Percentiles rank a stretch among this genome's conserved stretches.
phyloP scores from a whole-genome alignment of 2,797 vertebrate genomes.

The Brachyalestes nurse region DNA sequence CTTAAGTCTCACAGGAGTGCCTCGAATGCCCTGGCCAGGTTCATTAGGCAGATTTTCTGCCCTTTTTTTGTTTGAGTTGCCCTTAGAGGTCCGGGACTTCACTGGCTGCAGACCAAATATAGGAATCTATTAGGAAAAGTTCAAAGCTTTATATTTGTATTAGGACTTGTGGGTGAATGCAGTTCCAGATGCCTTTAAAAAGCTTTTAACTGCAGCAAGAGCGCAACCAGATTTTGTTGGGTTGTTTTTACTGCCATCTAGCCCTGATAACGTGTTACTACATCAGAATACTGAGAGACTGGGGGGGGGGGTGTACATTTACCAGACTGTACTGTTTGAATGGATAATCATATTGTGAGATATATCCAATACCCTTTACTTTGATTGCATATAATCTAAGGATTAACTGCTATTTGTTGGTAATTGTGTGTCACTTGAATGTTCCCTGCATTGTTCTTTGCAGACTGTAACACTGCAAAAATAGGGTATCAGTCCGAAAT shows the following conservation, averaged over 20 bases:
- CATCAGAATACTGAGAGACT: constrained; percentile 9
- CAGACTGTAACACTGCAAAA: constrained; percentile 66
- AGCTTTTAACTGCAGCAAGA: constrained; percentile 23
- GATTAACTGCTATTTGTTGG: constrained; percentile 47
- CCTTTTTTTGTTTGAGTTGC: constrained; percentile 10
- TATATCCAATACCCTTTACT: constrained; percentile 48
- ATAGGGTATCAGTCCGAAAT: constrained; percentile 67
- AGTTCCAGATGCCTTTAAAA: constrained; percentile 45
- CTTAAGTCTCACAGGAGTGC: constrained; percentile 77
- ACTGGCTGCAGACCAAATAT: constrained; percentile 30
- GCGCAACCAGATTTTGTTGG: constrained; percentile 25
- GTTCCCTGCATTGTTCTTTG: constrained; percentile 60
- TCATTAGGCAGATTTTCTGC: constrained; percentile 25
- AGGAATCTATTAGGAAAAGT: constrained; percentile 47
- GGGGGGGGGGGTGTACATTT: not conserved
- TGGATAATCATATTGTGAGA: constrained; percentile 47
- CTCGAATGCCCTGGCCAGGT: constrained; percentile 63
- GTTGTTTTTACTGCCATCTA: constrained; percentile 54
- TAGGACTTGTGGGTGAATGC: constrained; percentile 6
- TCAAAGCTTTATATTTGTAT: constrained; percentile 45
- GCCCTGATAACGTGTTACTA: constrained; percentile 36
- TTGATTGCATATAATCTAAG: constrained; percentile 50
- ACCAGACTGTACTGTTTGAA: constrained; percentile 24
- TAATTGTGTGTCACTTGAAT: constrained; percentile 46
- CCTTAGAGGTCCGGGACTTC: constrained; percentile 20